Percentiles rank a stretch among this genome's conserved stretches.
These are phyloP conservation scores for Neosilurus mollespiculum DNA, from an alignment of 2,797 vertebrate genomes.

Conservation along the genomic window DNA sequence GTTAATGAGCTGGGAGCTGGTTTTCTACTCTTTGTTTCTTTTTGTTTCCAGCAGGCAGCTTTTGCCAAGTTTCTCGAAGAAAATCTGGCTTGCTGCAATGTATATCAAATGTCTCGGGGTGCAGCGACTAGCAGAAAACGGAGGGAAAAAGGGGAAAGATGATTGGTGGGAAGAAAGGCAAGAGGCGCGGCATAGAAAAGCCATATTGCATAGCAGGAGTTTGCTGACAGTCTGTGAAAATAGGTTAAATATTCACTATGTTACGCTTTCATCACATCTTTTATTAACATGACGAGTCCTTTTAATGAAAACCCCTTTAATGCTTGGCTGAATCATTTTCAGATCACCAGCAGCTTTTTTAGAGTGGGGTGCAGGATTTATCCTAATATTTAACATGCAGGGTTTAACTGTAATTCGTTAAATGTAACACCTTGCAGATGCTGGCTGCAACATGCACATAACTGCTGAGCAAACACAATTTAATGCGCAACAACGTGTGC, in stretches of 20 bases:
- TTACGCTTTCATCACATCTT: constrained; percentile 11
- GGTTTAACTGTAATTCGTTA: constrained; percentile 30
- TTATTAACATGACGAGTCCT: neutral
- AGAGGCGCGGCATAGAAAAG: constrained; percentile 54
- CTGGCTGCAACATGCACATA: constrained; percentile 11
- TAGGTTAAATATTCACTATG: neutral
- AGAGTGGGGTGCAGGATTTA: neutral
- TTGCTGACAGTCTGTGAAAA: constrained; percentile 62
- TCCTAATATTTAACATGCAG: constrained; percentile 16
- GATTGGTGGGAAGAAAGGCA: constrained; percentile 58
- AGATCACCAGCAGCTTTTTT: constrained; percentile 1
- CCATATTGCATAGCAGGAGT: constrained; percentile 63
- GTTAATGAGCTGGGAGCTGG: constrained; percentile 71
- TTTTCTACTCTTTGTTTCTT: constrained; percentile 70
- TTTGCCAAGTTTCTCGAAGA: constrained; percentile 67
- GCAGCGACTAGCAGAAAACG: constrained; percentile 66
- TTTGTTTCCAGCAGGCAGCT: constrained; percentile 66
- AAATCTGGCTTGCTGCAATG: constrained; percentile 67
- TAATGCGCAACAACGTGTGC: constrained; percentile 61
- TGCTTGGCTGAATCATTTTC: constrained; percentile 6
- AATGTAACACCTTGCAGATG: constrained; percentile 44
- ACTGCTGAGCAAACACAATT: constrained; percentile 54
- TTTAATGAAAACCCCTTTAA: constrained; percentile 23
- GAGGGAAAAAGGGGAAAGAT: constrained; percentile 64
- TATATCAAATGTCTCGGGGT: constrained; percentile 69